Evolutionary conservation across 2,113 vertebrate species (phyloP), one percentile per base, ranked within the genome.

Genomic region (Nyctibius bracteatus): DNA sequence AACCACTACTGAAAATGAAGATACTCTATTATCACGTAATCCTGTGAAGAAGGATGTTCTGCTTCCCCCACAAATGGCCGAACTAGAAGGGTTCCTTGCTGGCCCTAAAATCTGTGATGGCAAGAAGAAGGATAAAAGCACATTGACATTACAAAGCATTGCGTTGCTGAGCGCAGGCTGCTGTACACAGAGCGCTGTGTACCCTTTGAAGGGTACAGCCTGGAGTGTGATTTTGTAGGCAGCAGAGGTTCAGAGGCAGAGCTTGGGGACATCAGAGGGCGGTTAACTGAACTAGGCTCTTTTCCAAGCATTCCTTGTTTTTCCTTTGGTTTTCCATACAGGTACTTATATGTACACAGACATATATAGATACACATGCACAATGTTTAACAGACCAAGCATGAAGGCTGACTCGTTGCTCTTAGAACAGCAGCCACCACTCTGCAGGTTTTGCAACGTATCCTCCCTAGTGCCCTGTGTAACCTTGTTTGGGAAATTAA

Each of bases 301-400:
- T 51, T 44, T 24, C 80, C 70, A 61, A 61, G 46, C 23, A 37
- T 70, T 72, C 58, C 27, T 80, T 58, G 18, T 0, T 82, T 75
- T 79, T 57, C 5, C 39, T 84, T 74, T 74, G 10, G 9, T 63
- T 74, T 91, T 71, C 51, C 17, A 3, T 54, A 17, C 6, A 23
- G n/a, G 16, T 4, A 3, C 27, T 73, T 66, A 7, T 8, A 14
- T 0, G 1, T 24, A 18, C 37, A 11, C 8, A 54, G 58, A 23
- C 43, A 4, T 14, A 9, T 2, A 4, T 19, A 47, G 35, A 20
- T 58, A 14, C 12, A 20, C 9, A 2, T 28, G 19, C 24, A 18
- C 0, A 0, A 1, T 35, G 13, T 62, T 68, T 44, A 55, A 28
- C 65, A 66, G 28, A 5, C 5, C 0, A 4, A 81, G n/a, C 37